Evolutionary conservation across 1,140 invertebrate genomes (phyloP).

Genomic region (Anthonomus grandis): DNA sequence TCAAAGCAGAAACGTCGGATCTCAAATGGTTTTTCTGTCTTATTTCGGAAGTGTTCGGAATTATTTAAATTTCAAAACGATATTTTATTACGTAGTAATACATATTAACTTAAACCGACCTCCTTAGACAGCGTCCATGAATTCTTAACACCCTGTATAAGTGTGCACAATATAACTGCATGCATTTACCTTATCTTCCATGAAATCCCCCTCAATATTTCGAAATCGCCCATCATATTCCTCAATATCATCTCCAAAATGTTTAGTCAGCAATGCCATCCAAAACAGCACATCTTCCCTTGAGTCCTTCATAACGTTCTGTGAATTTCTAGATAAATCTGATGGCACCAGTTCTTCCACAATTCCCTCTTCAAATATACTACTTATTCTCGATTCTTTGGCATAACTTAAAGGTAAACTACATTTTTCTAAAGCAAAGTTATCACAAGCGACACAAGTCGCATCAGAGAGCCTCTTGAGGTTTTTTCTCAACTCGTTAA

Average conservation of each 20-base stretch:
- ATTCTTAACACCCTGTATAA: no score
- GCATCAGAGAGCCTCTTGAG: no score
- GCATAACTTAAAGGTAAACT: constrained; percentile 21
- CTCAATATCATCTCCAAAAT: no score
- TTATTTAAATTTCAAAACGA: no score
- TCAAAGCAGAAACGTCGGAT: no score
- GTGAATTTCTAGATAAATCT: background rate
- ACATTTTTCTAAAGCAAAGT: background rate
- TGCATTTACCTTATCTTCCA: constrained; percentile 27
- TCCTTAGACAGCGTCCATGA: no score
- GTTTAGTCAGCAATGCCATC: constrained; percentile 18
- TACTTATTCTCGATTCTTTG: constrained; percentile 17
- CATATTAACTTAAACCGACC: no score
- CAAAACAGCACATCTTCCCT: constrained; percentile 18
- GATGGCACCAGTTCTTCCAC: constrained; percentile 13
- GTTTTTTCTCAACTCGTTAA: background rate
- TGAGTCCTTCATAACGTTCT: constrained; percentile 2
- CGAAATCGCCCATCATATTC: constrained; percentile 11
- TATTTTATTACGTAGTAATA: no score
- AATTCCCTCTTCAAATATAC: constrained; percentile 8
- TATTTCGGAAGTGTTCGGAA: no score
- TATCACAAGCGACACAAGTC: background rate
- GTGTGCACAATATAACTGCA: no score
- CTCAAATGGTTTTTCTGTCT: no score
- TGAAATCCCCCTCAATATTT: constrained; percentile 13